Evolutionary conservation across 2,797 vertebrate genomes (phyloP).

Genomic region (Bradypodion ventrale): DNA sequence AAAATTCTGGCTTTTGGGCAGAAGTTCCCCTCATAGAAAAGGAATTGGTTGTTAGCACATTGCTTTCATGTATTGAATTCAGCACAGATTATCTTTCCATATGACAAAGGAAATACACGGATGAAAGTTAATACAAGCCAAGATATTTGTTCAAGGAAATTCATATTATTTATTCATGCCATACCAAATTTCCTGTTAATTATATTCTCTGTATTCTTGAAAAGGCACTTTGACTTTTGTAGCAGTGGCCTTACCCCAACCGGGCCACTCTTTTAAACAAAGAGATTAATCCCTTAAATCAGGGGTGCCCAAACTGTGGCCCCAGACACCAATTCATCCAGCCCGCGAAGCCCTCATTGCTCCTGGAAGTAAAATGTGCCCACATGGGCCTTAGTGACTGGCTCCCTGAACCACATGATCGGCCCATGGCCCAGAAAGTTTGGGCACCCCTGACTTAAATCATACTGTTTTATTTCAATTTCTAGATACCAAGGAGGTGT

Average conservation of each 20-base stretch:
- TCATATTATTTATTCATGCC: neutral
- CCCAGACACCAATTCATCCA: too few species aligned
- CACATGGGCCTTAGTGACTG: too few species aligned
- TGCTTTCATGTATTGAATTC: neutral
- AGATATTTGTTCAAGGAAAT: neutral
- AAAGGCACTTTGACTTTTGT: constrained; percentile 9
- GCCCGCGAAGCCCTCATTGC: too few species aligned
- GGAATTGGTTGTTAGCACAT: too few species aligned
- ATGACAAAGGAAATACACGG: neutral
- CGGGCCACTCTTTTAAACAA: neutral
- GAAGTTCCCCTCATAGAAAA: neutral
- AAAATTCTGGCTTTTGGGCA: neutral
- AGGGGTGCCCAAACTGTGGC: too few species aligned
- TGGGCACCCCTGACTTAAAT: too few species aligned
- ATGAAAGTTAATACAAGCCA: neutral
- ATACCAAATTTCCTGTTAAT: neutral
- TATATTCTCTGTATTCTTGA: constrained; percentile 34
- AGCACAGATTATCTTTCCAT: neutral
- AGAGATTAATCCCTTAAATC: constrained; percentile 13
- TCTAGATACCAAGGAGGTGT: neutral
- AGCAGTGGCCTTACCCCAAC: constrained; percentile 30
- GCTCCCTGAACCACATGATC: too few species aligned
- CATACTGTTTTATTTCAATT: constrained; percentile 28
- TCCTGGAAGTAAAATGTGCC: too few species aligned
- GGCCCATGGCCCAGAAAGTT: too few species aligned